These are phyloP conservation scores for Serinus canaria DNA, from an alignment of 2,113 vertebrate genomes.

Conservation along the genomic window DNA sequence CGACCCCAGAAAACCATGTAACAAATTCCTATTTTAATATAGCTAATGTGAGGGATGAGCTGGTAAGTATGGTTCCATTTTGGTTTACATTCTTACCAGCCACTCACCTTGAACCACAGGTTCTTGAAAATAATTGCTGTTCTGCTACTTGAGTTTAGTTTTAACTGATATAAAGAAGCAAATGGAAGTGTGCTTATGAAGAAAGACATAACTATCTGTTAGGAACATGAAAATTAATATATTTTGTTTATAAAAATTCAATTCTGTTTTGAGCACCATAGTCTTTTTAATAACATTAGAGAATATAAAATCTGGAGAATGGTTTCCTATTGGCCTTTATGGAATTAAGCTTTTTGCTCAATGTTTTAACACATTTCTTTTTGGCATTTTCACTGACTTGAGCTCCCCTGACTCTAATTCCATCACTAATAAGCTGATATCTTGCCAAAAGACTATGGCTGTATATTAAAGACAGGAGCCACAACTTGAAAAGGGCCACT, in stretches of 20 bases:
- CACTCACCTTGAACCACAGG: background rate
- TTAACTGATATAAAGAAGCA: background rate
- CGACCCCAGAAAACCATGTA: too few species aligned
- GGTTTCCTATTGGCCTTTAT: background rate
- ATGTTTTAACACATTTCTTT: background rate
- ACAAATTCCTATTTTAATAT: background rate
- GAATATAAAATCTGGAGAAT: background rate
- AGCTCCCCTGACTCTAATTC: background rate
- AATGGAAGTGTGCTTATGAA: background rate
- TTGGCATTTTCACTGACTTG: background rate
- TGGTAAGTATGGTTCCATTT: background rate
- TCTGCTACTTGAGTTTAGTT: background rate
- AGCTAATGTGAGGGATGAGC: background rate
- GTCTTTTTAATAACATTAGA: background rate
- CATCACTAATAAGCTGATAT: background rate
- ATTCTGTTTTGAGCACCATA: background rate
- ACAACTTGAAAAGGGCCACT: background rate
- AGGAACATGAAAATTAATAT: background rate
- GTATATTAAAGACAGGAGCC: background rate
- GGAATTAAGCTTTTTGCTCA: background rate
- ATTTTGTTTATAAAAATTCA: background rate
- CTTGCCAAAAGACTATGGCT: background rate
- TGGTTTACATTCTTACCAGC: background rate
- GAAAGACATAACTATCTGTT: background rate
- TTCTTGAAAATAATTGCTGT: background rate